These are phyloP conservation scores for Cyphomyrmex costatus DNA, from an alignment of 1,140 invertebrate genomes.

Conservation along the genomic window DNA sequence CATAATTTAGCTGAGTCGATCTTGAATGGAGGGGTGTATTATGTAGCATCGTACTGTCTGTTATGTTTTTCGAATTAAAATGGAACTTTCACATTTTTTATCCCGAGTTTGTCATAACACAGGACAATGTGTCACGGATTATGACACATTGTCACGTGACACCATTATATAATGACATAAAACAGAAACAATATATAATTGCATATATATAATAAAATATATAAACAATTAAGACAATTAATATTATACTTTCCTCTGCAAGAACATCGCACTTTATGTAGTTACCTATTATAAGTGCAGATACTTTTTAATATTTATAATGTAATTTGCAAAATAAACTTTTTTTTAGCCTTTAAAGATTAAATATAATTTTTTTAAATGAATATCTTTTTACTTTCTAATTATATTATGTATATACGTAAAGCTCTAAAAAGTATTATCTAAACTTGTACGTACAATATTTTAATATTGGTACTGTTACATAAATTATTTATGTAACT, in stretches of 20 bases:
- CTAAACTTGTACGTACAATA: neutral
- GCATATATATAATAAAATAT: neutral
- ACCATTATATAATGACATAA: neutral
- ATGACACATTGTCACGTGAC: neutral
- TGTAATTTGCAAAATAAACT: neutral
- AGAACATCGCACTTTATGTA: neutral
- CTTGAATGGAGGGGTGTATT: conserved; percentile 80
- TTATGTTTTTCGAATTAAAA: conserved; percentile 74
- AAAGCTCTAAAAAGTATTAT: neutral
- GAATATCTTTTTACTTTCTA: neutral
- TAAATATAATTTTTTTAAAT: neutral
- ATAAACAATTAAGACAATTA: neutral
- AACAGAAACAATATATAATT: neutral
- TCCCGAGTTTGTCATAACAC: no score
- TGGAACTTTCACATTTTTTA: conserved; percentile 64
- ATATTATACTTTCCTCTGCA: neutral
- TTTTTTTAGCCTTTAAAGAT: neutral
- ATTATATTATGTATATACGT: no score
- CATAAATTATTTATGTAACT: neutral
- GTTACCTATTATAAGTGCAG: neutral
- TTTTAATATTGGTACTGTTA: neutral
- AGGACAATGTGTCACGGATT: no score
- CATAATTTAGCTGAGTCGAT: conserved; percentile 85
- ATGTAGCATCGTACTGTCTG: conserved; percentile 72
- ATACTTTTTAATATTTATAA: neutral